phyloP scores from a whole-genome alignment of 2,888 invertebrate genomes.

The Ditula angustiorana region DNA sequence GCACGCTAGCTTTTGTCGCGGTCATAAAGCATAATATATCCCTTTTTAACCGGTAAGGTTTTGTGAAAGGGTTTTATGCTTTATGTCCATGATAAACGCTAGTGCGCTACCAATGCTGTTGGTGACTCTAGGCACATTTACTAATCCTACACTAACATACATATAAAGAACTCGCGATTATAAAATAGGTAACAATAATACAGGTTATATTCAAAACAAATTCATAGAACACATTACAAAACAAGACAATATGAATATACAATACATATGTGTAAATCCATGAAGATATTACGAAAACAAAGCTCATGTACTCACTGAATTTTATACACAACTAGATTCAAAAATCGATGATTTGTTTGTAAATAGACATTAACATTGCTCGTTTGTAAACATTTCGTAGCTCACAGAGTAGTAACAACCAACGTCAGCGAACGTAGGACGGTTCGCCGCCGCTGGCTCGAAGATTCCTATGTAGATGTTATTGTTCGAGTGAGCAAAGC shows the following conservation, averaged over 20 bases:
- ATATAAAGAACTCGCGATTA: background rate
- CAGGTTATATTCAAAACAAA: slow-evolving; percentile 7
- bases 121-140: background rate
- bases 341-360: background rate
- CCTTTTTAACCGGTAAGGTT: too few species aligned
- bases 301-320: background rate
- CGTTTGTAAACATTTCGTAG: slow-evolving; percentile 13
- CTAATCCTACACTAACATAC: background rate
- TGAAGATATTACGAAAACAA: background rate
- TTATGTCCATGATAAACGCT: too few species aligned
- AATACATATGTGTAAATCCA: background rate
- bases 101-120: too few species aligned
- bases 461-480: slow-evolving; percentile 1
- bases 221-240: background rate
- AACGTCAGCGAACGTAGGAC: slow-evolving; percentile 1
- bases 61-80: too few species aligned
- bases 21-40: too few species aligned
- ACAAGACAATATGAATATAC: too few species aligned
- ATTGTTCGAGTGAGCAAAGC: background rate
- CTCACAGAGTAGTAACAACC: background rate
- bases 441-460: background rate
- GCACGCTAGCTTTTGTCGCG: too few species aligned
- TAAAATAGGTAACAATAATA: slow-evolving; percentile 26
- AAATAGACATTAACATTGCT: background rate
- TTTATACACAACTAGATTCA: background rate